Evolutionary conservation across 2,888 invertebrate species (phyloP), one percentile per base, ranked within the genome.

Genomic region (Tenthredo livida): DNA sequence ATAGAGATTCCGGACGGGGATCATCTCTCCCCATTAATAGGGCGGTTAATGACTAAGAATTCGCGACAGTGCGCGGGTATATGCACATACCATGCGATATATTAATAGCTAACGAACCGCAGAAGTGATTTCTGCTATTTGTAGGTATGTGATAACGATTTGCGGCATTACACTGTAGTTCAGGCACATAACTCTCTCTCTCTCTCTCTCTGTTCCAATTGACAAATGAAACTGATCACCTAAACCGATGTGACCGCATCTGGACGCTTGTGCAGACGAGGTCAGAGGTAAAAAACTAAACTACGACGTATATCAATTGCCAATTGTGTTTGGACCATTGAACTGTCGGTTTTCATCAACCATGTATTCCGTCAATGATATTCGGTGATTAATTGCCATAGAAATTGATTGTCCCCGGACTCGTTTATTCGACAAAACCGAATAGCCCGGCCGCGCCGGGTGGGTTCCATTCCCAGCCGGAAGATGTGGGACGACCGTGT

Each of bases 401-500:
- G 40, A 72, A 72, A n/a, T 72, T 43, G 72, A 73, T 70, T 70
- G 70, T 70, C 43, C 43, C 43, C 43, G 10, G 9, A 40, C 10
- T 43, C n/a, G 72, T 73, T 73, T 43, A 21, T 73, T 73, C n/a
- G 43, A 43, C n/a, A 43, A 1, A 73, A 43, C 4, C 47, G 47
- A 29, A n/a, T 40, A 43, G 21, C 72, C 43, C n/a, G n/a, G n/a
- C n/a, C n/a, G 12, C 3, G 43, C 15, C 15, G 47, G 2, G 0
- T 47, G n/a, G 72, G 43, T 17, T 37, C 12, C 25, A 40, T 73
- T 73, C 40, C 72, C 72, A 40, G 21, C 72, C 72, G 72, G 72
- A 73, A 73, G 43, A 73, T 43, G 72, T 67, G 72, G 43, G 43
- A 73, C 72, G 72, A 73, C 12, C 25, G 21, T 73, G 72, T 73